Conservation (phyloP, 2,888 invertebrate genomes). For the Catonia carolina region DNA sequence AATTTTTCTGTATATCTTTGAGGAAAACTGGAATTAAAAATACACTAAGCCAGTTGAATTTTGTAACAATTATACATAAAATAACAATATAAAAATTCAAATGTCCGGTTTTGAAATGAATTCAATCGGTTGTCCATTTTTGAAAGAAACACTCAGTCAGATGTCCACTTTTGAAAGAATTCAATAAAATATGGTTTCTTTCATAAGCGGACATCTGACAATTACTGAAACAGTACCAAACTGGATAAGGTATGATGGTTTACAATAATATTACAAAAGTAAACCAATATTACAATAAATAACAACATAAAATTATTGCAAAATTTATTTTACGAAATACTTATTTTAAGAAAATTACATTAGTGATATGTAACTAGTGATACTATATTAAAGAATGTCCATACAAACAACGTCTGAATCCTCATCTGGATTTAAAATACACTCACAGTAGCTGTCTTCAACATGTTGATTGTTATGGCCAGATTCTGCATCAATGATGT, state of each 20-base stretch:
- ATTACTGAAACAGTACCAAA: too few relatives aligned
- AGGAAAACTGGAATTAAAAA: not conserved
- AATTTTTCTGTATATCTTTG: not conserved
- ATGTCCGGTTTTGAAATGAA: not conserved
- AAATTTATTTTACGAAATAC: too few relatives aligned
- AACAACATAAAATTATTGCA: not conserved
- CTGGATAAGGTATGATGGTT: too few relatives aligned
- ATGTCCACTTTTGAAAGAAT: not conserved
- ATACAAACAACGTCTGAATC: not conserved
- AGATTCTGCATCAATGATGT: not conserved
- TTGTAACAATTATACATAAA: not conserved
- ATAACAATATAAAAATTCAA: not conserved
- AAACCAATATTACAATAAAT: not conserved
- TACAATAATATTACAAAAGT: not conserved
- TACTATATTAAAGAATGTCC: not conserved
- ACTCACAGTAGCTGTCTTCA: slow-evolving; percentile 4
- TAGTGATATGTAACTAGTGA: not conserved
- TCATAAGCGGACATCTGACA: not conserved
- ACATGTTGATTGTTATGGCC: not conserved
- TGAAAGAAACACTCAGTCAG: not conserved
- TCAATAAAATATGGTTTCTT: not conserved
- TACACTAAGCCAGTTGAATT: not conserved
- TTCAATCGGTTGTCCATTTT: not conserved
- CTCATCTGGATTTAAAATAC: not conserved
- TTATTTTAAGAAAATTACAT: too few relatives aligned